phyloP scores from a whole-genome alignment of 2,797 vertebrate species.

The Melanitta fusca region DNA sequence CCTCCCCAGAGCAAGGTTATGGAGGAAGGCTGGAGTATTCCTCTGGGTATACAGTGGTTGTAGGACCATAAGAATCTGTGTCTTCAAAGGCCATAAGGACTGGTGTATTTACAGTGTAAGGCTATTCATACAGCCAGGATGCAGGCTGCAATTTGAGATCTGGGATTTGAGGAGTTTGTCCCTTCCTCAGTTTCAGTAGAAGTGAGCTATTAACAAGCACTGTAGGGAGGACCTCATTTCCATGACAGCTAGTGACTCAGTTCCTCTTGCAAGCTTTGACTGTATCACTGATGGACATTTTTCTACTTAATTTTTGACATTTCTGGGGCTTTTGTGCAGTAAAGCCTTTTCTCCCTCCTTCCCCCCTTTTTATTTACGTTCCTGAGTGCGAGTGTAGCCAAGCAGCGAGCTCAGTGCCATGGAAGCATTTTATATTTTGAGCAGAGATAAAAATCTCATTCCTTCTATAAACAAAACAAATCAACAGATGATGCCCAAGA shows the following conservation, averaged over 20 bases:
- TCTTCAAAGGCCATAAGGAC: background rate
- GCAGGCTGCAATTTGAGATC: background rate
- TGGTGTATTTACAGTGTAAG: background rate
- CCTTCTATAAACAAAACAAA: slow-evolving; percentile 72
- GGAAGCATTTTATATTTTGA: slow-evolving; percentile 63
- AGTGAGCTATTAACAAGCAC: background rate
- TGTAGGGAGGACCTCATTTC: slow-evolving; percentile 21
- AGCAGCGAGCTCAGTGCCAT: slow-evolving; percentile 58
- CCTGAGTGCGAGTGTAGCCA: slow-evolving; percentile 41
- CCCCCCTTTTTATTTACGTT: slow-evolving; percentile 69
- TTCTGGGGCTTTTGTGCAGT: slow-evolving; percentile 33
- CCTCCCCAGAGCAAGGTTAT: background rate
- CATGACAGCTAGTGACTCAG: slow-evolving; percentile 14
- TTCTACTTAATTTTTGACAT: slow-evolving; percentile 53
- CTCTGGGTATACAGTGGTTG: background rate
- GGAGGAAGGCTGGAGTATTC: background rate
- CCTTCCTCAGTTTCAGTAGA: slow-evolving; percentile 24
- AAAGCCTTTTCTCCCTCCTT: slow-evolving; percentile 5
- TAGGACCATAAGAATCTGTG: background rate
- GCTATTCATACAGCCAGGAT: background rate
- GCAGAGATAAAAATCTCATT: slow-evolving; percentile 69
- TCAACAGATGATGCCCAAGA: slow-evolving; percentile 69
- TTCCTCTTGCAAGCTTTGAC: background rate
- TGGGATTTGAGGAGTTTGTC: background rate
- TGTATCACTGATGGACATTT: slow-evolving; percentile 25